A percentile compares a stretch with the other conserved stretches of the same genome.
These are phyloP conservation scores for Drosophila diplacantha DNA, from an alignment of 2,888 invertebrate species.

Conservation along the genomic window DNA sequence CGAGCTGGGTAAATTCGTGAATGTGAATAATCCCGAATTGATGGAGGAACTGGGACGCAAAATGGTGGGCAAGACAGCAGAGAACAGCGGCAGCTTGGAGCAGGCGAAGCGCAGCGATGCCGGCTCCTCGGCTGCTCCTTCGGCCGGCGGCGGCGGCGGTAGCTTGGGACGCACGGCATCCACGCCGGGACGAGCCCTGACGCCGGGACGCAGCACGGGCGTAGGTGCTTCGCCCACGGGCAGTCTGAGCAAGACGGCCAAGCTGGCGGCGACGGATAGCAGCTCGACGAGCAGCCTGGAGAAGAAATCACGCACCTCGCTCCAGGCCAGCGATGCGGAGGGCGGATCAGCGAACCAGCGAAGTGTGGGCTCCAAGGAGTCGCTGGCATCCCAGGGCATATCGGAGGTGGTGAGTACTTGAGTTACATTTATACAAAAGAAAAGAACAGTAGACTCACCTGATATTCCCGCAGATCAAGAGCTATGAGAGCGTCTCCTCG, in stretches of 20 bases:
- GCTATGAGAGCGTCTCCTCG: slow-evolving; percentile 83
- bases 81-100: slow-evolving; percentile 75
- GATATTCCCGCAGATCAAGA: slow-evolving; percentile 80
- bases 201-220: slow-evolving; percentile 47
- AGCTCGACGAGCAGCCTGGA: slow-evolving; percentile 75
- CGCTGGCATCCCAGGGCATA: slow-evolving; percentile 77
- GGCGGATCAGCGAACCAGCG: slow-evolving; percentile 51
- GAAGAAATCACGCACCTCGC: slow-evolving; percentile 71
- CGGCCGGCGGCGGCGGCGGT: slow-evolving; percentile 51
- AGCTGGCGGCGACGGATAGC: slow-evolving; percentile 69
- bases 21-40: slow-evolving; percentile 74
- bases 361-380: slow-evolving; percentile 78
- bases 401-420: slow-evolving; percentile 70
- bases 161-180: slow-evolving; percentile 76
- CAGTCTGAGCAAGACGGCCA: slow-evolving; percentile 72
- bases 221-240: slow-evolving; percentile 77
- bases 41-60: slow-evolving; percentile 77
- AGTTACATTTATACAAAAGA: fast-evolving
- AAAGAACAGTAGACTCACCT: fast-evolving
- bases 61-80: slow-evolving; percentile 75
- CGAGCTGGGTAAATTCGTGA: slow-evolving; percentile 74
- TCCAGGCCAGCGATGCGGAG: slow-evolving; percentile 69
- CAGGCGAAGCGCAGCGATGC: slow-evolving; percentile 72
- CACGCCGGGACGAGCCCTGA: slow-evolving; percentile 53
- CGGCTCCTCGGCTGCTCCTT: slow-evolving; percentile 19